Conservation (phyloP, 1,140 invertebrate genomes). For the Bilobella aurantiaca region DNA sequence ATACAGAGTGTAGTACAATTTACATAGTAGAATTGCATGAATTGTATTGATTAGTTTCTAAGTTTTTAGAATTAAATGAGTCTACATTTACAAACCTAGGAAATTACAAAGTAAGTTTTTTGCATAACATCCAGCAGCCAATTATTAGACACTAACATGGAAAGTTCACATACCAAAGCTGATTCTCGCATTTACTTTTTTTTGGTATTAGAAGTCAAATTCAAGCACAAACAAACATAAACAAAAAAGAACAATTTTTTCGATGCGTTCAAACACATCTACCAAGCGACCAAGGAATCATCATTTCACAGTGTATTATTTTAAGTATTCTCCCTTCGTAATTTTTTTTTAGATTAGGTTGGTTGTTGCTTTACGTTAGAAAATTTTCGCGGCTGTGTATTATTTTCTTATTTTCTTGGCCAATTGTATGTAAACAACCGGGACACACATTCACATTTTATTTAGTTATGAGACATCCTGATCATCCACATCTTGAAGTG, state of each 20-base stretch:
- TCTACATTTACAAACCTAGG: neutral
- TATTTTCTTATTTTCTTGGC: constrained; percentile 1
- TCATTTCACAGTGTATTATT: constrained; percentile 10
- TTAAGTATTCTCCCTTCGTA: neutral
- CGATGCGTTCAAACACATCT: constrained; percentile 10
- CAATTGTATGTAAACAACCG: constrained; percentile 9
- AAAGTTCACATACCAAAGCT: neutral
- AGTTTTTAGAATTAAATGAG: too few relatives aligned
- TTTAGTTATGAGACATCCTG: constrained; percentile 76
- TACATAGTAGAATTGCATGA: constrained; percentile 31
- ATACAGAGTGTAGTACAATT: constrained; percentile 1
- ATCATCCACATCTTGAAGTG: constrained; percentile 81
- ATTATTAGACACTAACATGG: neutral
- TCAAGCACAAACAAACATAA: neutral
- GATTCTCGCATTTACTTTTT: neutral
- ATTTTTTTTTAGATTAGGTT: neutral
- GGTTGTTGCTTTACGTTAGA: neutral
- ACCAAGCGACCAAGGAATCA: constrained; percentile 12
- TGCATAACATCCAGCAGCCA: neutral
- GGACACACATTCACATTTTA: constrained; percentile 4
- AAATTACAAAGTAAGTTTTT: neutral
- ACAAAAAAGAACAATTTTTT: neutral
- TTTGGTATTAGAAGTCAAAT: neutral
- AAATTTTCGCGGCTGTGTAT: neutral
- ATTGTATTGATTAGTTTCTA: constrained; percentile 5